phyloP scores from a whole-genome alignment of 2,797 vertebrate genomes.

The Xiphorhynchus erythropygius region DNA sequence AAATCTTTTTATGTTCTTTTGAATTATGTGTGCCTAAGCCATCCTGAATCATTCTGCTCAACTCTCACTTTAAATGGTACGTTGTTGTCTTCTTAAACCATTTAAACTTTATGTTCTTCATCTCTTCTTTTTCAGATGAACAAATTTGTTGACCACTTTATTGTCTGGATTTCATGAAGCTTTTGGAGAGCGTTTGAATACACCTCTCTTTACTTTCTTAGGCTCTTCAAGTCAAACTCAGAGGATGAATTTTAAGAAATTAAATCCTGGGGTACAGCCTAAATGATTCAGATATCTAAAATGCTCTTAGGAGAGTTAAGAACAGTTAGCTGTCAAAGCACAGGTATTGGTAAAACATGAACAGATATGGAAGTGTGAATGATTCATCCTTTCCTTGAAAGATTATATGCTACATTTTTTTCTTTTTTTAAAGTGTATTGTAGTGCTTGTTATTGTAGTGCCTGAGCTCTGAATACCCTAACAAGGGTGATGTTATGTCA shows the following conservation, averaged over 20 bases:
- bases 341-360: neutral
- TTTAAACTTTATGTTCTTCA: neutral
- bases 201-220: neutral
- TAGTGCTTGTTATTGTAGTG: neutral
- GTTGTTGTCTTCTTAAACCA: neutral
- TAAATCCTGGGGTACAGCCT: neutral
- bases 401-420: neutral
- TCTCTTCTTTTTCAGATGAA: neutral
- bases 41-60: neutral
- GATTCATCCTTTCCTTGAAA: neutral
- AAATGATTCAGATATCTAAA: neutral
- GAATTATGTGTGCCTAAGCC: neutral
- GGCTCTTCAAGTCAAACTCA: neutral
- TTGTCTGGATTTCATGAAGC: neutral
- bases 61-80: neutral
- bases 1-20: neutral
- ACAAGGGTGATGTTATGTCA: neutral
- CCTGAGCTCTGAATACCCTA: neutral
- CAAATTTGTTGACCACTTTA: neutral
- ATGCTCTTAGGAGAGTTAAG: neutral
- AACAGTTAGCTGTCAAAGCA: neutral
- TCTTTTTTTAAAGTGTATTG: neutral
- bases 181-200: neutral
- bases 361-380: neutral
- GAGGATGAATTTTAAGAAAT: neutral